phyloP scores from a whole-genome alignment of 2,113 vertebrate genomes.

The Toxotes chatareus region DNA sequence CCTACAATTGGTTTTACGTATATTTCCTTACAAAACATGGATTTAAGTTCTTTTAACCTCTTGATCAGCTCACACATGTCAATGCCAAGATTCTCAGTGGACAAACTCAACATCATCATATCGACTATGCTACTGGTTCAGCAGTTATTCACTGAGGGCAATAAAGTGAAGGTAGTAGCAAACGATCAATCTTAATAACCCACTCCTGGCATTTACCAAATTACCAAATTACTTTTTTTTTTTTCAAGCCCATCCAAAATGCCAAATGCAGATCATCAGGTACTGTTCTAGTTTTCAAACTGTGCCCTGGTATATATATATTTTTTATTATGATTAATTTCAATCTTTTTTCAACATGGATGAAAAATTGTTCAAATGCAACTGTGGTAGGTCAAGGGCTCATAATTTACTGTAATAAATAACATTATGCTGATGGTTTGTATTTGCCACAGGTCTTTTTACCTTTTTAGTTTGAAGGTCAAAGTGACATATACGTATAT shows the following conservation, averaged over 20 bases:
- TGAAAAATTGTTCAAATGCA: constrained; percentile 74
- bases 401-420: constrained; percentile 73
- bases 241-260: constrained; percentile 55
- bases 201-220: constrained; percentile 61
- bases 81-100: constrained; percentile 75
- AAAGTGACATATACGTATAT: constrained; percentile 67
- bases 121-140: constrained; percentile 58
- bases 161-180: constrained; percentile 75
- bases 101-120: constrained; percentile 48
- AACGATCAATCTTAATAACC: constrained; percentile 47
- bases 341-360: constrained; percentile 44
- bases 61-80: constrained; percentile 61
- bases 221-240: constrained; percentile 36
- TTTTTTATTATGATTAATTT: constrained; percentile 39
- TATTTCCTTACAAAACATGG: constrained; percentile 28
- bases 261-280: constrained; percentile 74
- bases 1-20: constrained; percentile 43
- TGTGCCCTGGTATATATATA: constrained; percentile 55
- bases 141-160: constrained; percentile 72
- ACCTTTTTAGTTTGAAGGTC: constrained; percentile 57
- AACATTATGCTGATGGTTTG: constrained; percentile 65
- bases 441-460: constrained; percentile 71
- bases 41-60: constrained; percentile 49
- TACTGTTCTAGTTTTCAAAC: constrained; percentile 46
- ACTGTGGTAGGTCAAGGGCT: constrained; percentile 83